Percentiles rank a stretch among this genome's conserved stretches.
Evolutionary conservation across 2,888 invertebrate species (phyloP).

Genomic region (Piscicola geometra): DNA sequence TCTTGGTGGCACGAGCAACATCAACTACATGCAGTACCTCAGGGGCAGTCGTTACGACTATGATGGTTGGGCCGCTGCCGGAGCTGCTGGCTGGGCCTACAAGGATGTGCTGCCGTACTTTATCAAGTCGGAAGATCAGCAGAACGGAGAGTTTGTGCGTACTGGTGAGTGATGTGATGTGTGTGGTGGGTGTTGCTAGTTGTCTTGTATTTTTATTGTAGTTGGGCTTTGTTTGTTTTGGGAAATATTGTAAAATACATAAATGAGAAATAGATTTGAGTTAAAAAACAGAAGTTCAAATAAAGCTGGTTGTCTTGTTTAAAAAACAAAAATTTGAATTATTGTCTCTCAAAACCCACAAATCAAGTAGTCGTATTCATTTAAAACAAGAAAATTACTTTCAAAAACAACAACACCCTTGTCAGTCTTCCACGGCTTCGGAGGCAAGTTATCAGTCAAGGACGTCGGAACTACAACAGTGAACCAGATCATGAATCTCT

Average conservation of each 20-base stretch:
- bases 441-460: slow-evolving; percentile 43
- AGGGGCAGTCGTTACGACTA: slow-evolving; percentile 45
- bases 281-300: no score
- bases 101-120: slow-evolving; percentile 46
- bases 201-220: no score
- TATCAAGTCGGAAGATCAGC: slow-evolving; percentile 46
- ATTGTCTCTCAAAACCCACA: no score
- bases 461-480: slow-evolving; percentile 42
- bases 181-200: no score
- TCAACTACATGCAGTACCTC: slow-evolving; percentile 46
- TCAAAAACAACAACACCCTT: background rate
- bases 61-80: slow-evolving; percentile 44
- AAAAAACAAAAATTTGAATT: no score
- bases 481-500: slow-evolving; percentile 40
- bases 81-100: slow-evolving; percentile 45
- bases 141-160: slow-evolving; percentile 43
- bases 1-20: slow-evolving; percentile 44
- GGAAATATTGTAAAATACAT: no score
- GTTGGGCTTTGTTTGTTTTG: no score
- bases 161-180: slow-evolving; percentile 38
- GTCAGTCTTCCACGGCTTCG: slow-evolving; percentile 46
- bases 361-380: no score
- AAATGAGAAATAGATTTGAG: no score
- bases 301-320: no score
- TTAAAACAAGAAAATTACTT: background rate